Percentiles rank a stretch among this genome's conserved stretches.
Evolutionary conservation across 2,888 invertebrate genomes (phyloP).

Genomic region (Odontothrips loti): DNA sequence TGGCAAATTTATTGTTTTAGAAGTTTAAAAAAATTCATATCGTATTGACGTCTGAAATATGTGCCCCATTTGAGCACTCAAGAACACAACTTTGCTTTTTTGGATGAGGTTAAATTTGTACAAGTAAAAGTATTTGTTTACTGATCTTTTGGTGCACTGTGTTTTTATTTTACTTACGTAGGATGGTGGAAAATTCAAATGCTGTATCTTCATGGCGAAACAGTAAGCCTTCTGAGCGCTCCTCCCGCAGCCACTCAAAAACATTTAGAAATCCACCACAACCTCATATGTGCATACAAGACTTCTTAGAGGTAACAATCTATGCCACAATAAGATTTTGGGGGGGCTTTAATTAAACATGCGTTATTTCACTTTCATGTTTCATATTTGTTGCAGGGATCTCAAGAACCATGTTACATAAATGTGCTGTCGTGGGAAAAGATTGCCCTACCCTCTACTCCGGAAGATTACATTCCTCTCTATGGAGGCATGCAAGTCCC

Average conservation of each 20-base stretch:
- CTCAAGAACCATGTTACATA: slow-evolving; percentile 47
- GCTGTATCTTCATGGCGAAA: neutral
- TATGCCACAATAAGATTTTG: neutral
- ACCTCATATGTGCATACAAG: slow-evolving; percentile 64
- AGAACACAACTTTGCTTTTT: neutral
- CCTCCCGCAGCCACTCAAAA: neutral
- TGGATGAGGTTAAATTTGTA: neutral
- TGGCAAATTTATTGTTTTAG: too few relatives aligned
- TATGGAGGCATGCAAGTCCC: slow-evolving; percentile 71
- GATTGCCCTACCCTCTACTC: slow-evolving; percentile 62
- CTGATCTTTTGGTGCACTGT: neutral
- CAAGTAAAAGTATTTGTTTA: neutral
- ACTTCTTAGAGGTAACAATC: slow-evolving; percentile 49
- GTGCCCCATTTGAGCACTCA: too few relatives aligned
- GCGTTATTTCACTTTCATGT: neutral
- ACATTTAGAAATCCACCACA: slow-evolving; percentile 59
- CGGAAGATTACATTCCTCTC: slow-evolving; percentile 62
- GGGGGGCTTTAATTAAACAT: neutral
- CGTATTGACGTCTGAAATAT: too few relatives aligned
- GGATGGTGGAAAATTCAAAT: slow-evolving; percentile 7
- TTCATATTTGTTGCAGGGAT: slow-evolving; percentile 41
- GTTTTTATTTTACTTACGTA: neutral
- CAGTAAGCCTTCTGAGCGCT: neutral
- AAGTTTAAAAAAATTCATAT: too few relatives aligned
- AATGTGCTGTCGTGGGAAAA: slow-evolving; percentile 71